Evolutionary conservation across 2,797 vertebrate species (phyloP), one percentile per base, ranked within the genome.

Genomic region (Ptychadena robeensis): DNA sequence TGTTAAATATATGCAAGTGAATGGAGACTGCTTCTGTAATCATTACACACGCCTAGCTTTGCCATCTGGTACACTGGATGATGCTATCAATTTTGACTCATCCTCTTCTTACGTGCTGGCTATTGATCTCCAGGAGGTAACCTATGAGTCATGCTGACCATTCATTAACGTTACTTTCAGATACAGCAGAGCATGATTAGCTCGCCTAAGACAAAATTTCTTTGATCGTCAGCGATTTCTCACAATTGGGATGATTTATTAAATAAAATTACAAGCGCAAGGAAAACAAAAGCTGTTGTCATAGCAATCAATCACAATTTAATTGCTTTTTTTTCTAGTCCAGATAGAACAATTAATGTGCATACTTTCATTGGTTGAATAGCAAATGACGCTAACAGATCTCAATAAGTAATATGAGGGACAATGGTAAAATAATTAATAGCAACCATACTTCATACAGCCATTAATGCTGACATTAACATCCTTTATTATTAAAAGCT

Each of bases 51-150:
- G n/a, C 63, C 70, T 77, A 64, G 66, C 44, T 34, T 69, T 71
- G 18, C 81, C 66, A 76, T 77, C 74, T 77, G 73, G 69, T 69
- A 64, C 18, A 63, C 28, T 18, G 67, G 15, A 71, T 77, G 40
- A 71, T 64, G 28, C 57, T 64, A 30, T 71, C 35, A 15, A 63
- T 76, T 76, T 59, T 76, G 31, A 53, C 48, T 57, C 25, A 44
- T 78, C 68, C 27, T 48, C 15, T 9, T 12, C 25, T 59, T 28
- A 30, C 35, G 69, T 28, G 57, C 53, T 44, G 53, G 8, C 15
- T 68, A 68, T 82, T 66, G 34, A 76, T 70, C 70, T 61, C 34
- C 38, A 76, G 48, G 73, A 68, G 63, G 11, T 75, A 63, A 74
- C 70, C 28, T 64, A 18, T 80, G 68, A 72, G 68, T 72, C 28